Conservation (phyloP, 2,113 vertebrate genomes). For the Sitta europaea region DNA sequence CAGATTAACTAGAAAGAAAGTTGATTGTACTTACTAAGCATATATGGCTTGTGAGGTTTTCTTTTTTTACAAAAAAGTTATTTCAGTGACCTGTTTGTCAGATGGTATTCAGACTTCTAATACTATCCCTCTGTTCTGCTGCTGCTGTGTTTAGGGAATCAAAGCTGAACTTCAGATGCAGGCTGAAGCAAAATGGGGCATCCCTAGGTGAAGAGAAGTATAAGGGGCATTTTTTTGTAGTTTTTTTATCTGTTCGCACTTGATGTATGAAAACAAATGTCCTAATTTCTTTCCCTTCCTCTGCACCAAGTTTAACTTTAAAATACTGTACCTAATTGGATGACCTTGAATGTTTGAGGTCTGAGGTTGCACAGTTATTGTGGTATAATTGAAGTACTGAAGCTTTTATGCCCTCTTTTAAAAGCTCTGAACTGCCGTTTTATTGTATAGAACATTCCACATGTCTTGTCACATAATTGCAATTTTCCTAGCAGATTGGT, state of each 20-base stretch:
- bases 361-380: constrained; percentile 52
- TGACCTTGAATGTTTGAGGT: constrained; percentile 55
- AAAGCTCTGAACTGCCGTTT: constrained; percentile 34
- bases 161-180: constrained; percentile 30
- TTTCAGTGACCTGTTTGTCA: constrained; percentile 14
- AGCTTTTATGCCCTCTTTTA: constrained; percentile 34
- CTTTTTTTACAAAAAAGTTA: not conserved
- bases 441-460: constrained; percentile 46
- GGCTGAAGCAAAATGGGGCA: constrained; percentile 28
- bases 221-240: constrained; percentile 33
- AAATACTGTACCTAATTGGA: constrained; percentile 52
- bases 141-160: constrained; percentile 17
- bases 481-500: constrained; percentile 22
- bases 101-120: not conserved
- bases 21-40: not conserved
- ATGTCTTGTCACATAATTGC: constrained; percentile 15
- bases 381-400: constrained; percentile 46
- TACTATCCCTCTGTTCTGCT: not conserved
- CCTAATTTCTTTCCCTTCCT: constrained; percentile 55
- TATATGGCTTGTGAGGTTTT: not conserved
- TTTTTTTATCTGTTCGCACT: not conserved
- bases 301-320: constrained; percentile 44
- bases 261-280: constrained; percentile 55
- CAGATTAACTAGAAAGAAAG: not conserved
- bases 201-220: constrained; percentile 17